Conservation (phyloP, 53 echinoderm and acorn worm species). For the Luidia sarsii region DNA sequence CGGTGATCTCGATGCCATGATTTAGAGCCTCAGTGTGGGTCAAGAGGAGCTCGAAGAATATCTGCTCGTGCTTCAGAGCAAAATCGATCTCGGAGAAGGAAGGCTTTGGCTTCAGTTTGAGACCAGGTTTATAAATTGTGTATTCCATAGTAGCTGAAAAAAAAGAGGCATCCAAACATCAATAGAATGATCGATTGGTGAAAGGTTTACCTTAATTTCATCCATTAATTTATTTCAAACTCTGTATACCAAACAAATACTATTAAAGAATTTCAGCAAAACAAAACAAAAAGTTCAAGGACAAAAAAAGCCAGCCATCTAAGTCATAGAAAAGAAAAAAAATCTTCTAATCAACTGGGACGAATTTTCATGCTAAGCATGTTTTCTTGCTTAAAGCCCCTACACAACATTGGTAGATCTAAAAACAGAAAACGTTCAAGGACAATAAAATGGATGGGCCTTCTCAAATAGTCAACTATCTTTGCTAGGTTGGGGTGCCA, state of each 20-base stretch:
- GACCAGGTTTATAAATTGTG: constrained; percentile 48
- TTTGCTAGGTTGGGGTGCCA: too few species aligned
- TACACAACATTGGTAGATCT: too few species aligned
- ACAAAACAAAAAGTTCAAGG: not conserved
- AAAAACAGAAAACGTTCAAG: too few species aligned
- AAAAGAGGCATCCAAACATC: too few species aligned
- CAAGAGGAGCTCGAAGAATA: constrained; percentile 34
- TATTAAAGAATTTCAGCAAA: not conserved
- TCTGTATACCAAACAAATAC: not conserved
- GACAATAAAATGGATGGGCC: too few species aligned
- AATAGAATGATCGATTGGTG: too few species aligned
- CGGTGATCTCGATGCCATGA: constrained; percentile 53
- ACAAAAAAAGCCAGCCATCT: too few species aligned
- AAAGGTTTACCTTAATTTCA: not conserved
- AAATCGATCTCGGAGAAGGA: constrained; percentile 62
- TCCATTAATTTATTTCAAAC: not conserved
- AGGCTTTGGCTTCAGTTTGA: constrained; percentile 11
- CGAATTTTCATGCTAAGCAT: too few species aligned
- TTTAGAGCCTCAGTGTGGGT: constrained; percentile 58
- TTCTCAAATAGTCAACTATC: too few species aligned
- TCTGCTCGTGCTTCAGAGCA: constrained; percentile 72
- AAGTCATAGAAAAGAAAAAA: too few species aligned
- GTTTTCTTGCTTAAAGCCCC: too few species aligned
- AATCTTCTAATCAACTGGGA: too few species aligned
- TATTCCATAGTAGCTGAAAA: constrained; percentile 63